A percentile compares a stretch with the other conserved stretches of the same genome.
Evolutionary conservation across 2,797 vertebrate species (phyloP).

Genomic region (Amblyraja radiata): DNA sequence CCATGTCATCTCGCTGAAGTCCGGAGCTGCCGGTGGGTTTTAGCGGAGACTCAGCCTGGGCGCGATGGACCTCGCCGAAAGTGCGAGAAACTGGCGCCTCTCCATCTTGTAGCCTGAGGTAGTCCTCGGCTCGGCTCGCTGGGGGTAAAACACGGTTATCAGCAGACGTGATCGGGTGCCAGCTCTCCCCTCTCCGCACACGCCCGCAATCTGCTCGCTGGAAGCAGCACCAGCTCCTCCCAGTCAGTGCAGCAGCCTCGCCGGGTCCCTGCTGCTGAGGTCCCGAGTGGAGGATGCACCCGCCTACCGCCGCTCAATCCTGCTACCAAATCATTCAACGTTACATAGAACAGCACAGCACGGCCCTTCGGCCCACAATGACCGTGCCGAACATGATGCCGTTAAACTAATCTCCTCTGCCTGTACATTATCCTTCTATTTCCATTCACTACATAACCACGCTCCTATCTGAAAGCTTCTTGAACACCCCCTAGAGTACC

Average conservation of each 20-base stretch:
- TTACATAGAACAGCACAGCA: background rate
- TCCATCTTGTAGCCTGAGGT: background rate
- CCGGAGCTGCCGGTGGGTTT: conserved; percentile 17
- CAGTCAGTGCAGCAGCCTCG: background rate
- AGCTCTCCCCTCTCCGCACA: background rate
- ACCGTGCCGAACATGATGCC: too few species aligned
- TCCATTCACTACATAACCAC: too few species aligned
- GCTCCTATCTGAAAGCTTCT: too few species aligned
- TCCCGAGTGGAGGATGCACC: background rate
- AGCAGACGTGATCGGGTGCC: background rate
- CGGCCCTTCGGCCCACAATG: too few species aligned
- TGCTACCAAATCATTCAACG: too few species aligned
- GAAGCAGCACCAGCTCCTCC: background rate
- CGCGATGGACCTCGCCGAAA: too few species aligned
- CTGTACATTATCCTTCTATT: too few species aligned
- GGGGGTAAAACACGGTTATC: background rate
- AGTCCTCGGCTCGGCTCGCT: background rate
- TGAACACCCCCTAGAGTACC: too few species aligned
- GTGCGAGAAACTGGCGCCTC: background rate
- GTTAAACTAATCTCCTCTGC: too few species aligned
- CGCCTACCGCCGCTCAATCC: background rate
- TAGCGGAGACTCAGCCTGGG: background rate
- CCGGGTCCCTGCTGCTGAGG: background rate
- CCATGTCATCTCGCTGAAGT: conserved; percentile 59
- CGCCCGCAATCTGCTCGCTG: background rate